Evolutionary conservation across 1,140 invertebrate genomes (phyloP), one percentile per base, ranked within the genome.

Genomic region (Semibalanus balanoides): DNA sequence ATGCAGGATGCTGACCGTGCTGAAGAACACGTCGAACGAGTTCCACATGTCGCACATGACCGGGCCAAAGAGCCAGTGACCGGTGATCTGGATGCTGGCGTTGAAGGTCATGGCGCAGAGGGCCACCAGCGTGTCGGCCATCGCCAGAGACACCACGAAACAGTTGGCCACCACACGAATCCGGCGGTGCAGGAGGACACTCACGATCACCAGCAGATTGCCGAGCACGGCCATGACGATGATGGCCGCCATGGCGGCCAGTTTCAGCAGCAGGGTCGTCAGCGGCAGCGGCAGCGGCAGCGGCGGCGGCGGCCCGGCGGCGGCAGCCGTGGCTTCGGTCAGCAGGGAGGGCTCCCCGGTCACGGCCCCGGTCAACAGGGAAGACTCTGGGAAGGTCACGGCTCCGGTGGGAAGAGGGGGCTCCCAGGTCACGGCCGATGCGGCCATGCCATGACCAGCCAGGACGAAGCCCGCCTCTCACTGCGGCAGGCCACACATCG

Each of bases 31-130:
- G 78, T 86, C 85, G 70, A 79, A 87, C 19, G 93, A 94, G 83
- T 96, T 96, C 89, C 93, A 98, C 77, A 97, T 82, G 85, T 97
- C 93, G 87, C 96, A 98, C 88, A 96, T 92, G 79, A 92, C 87
- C 80, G 89, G 87, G 0, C 93, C 92, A 82, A 97, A 96, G 75
- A 94, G 84, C 96, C 96, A 98, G 78, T 83, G 85, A 31, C 89
- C 89, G 30, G 90, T 91, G 3, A 95, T 83, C 81, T 93, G 91
- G 17, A 93, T 89, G 80, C 90, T 93, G 29, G 94, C 93, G 84
- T 96, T 97, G 84, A 97, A 97, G 29, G 92, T 94, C 95, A 95
- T 95, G 64, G 93, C 93, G 81, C 94, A 92, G n/a, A 96, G 85
- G 5, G 95, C 94, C 27, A 98, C 95, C 30, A 96, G 85, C 83